phyloP scores from a whole-genome alignment of 2,797 vertebrate species.

The Coreius guichenoti region DNA sequence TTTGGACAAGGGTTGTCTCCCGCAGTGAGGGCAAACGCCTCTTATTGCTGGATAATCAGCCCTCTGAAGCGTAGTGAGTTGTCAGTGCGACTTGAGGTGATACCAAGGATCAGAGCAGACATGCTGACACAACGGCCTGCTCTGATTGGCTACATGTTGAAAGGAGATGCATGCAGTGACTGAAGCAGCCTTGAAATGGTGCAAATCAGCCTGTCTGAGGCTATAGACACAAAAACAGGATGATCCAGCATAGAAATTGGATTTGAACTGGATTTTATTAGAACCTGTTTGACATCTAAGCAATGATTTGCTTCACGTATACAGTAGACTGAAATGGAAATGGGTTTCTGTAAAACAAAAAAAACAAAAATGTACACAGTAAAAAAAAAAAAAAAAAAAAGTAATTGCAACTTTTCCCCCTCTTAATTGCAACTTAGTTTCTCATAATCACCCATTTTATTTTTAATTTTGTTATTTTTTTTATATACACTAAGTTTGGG shows the following conservation, averaged over 20 bases:
- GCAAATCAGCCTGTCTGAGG: constrained; percentile 37
- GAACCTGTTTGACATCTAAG: constrained; percentile 7
- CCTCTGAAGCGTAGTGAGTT: constrained; percentile 2
- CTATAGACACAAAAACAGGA: constrained; percentile 17
- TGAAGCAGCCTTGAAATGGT: constrained; percentile 18
- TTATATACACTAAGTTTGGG: not conserved
- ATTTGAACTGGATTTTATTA: constrained; percentile 28
- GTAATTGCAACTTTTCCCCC: not conserved
- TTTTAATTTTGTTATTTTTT: no score
- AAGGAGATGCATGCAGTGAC: constrained; percentile 16
- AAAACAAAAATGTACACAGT: no score
- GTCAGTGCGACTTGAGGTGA: constrained; percentile 41
- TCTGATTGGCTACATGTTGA: constrained; percentile 16
- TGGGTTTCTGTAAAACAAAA: not conserved
- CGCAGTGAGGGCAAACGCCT: constrained; percentile 18
- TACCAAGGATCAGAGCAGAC: constrained; percentile 38
- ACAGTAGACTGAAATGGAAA: not conserved
- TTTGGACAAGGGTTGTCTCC: constrained; percentile 1
- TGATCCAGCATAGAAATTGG: constrained; percentile 42
- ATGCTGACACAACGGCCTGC: constrained; percentile 11
- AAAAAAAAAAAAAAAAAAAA: not conserved
- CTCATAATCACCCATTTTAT: not conserved
- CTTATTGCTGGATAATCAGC: constrained; percentile 31
- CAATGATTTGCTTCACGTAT: not conserved
- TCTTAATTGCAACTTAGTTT: not conserved